phyloP scores from a whole-genome alignment of 2,797 vertebrate species.

The Periparus ater region DNA sequence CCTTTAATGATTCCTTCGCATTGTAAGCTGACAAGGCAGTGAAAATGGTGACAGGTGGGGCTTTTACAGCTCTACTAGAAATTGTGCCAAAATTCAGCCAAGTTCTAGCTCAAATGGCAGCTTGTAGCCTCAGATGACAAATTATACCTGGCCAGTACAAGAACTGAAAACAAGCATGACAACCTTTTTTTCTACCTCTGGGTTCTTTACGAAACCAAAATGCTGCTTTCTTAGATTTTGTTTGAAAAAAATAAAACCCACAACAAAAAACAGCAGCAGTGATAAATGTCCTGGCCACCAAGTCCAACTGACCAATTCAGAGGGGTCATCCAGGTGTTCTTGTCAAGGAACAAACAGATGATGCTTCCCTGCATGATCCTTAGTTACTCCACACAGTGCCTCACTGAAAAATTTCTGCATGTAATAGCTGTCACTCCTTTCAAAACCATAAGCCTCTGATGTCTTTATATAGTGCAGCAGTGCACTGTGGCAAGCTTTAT shows the following conservation, averaged over 20 bases:
- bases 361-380: slow-evolving; percentile 20
- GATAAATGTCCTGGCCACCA: slow-evolving; percentile 18
- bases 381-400: background rate
- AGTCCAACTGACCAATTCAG: slow-evolving; percentile 34
- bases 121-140: slow-evolving; percentile 30
- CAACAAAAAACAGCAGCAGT: background rate
- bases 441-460: slow-evolving; percentile 46
- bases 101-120: slow-evolving; percentile 42
- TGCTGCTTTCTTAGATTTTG: background rate
- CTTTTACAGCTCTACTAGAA: slow-evolving; percentile 16
- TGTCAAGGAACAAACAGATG: slow-evolving; percentile 50
- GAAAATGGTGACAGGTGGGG: slow-evolving; percentile 22
- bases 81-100: slow-evolving; percentile 42
- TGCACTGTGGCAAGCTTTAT: slow-evolving; percentile 61
- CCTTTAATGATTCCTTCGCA: background rate
- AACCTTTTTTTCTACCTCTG: background rate
- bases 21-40: slow-evolving; percentile 1
- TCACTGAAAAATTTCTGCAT: slow-evolving; percentile 42
- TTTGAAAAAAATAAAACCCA: background rate
- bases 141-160: slow-evolving; percentile 27
- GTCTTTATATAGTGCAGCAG: slow-evolving; percentile 61
- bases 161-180: slow-evolving; percentile 1
- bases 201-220: background rate
- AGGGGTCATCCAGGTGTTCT: slow-evolving; percentile 55
- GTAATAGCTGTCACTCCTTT: slow-evolving; percentile 65